These are phyloP conservation scores for Parelbella ahira DNA, from an alignment of 2,888 invertebrate genomes.

Conservation along the genomic window DNA sequence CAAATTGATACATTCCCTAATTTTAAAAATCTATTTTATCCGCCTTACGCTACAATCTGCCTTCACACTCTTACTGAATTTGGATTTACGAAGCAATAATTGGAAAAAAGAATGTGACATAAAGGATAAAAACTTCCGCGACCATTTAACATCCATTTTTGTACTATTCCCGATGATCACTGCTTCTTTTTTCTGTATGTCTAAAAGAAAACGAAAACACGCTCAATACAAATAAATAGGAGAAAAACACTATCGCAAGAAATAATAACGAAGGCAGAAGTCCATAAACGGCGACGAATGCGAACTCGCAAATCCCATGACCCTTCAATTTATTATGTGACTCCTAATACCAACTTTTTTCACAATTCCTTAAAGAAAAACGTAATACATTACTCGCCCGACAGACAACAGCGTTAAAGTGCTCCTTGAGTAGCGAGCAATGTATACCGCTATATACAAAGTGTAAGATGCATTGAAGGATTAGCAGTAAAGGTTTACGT, in stretches of 20 bases:
- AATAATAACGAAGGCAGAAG: conserved; percentile 23
- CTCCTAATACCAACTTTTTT: conserved; percentile 4
- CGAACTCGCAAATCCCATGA: conserved; percentile 24
- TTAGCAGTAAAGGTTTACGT: conserved; percentile 29
- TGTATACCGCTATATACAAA: conserved; percentile 10
- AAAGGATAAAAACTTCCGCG: no score
- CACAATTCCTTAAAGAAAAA: neutral
- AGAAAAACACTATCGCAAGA: conserved; percentile 17
- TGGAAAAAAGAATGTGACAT: no score
- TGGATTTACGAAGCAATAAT: no score
- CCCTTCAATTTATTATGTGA: conserved; percentile 19
- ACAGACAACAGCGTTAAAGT: no score
- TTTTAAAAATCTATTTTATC: no score
- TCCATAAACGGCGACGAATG: conserved; percentile 18
- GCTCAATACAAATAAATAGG: conserved; percentile 27
- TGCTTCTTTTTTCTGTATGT: neutral
- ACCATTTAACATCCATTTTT: no score
- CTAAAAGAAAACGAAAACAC: conserved; percentile 2
- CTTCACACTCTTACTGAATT: no score
- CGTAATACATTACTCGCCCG: conserved; percentile 2
- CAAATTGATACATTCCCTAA: no score
- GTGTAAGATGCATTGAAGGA: conserved; percentile 6
- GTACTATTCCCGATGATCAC: no score
- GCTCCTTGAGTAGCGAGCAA: neutral
- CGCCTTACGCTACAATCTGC: no score